Evolutionary conservation across 1,140 invertebrate genomes (phyloP).

Genomic region (Eciton burchellii): DNA sequence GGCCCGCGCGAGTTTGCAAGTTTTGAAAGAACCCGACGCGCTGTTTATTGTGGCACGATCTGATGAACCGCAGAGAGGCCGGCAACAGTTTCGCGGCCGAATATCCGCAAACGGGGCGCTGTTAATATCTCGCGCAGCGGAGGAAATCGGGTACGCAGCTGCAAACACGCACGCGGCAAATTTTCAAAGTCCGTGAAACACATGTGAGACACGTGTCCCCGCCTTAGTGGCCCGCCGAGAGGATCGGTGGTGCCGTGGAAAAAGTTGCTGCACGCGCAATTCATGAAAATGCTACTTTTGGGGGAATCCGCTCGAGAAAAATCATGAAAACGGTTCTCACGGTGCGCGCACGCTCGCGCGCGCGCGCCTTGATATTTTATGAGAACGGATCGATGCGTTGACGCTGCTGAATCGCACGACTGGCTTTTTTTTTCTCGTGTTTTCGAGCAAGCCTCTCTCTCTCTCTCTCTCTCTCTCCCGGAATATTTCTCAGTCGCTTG

Average conservation of each 20-base stretch:
- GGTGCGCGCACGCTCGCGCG: too few species aligned
- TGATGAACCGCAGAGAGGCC: conserved; percentile 67
- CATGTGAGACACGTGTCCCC: neutral
- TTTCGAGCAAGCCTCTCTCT: neutral
- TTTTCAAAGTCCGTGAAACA: neutral
- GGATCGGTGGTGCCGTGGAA: neutral
- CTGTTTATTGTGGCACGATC: conserved; percentile 70
- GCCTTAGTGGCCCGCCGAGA: neutral
- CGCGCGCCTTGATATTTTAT: too few species aligned
- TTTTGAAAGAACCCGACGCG: conserved; percentile 49
- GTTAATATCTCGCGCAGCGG: conserved; percentile 29
- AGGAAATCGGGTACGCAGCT: neutral
- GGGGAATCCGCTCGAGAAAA: too few species aligned
- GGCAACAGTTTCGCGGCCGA: conserved; percentile 11
- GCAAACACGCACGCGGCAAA: too few species aligned
- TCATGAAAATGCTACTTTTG: neutral
- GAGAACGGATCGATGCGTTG: too few species aligned
- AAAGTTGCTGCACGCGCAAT: neutral
- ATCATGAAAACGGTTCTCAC: neutral
- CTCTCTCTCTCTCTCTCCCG: too few species aligned
- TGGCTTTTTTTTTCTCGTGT: neutral
- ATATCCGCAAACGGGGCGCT: conserved; percentile 6
- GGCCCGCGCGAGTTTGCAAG: conserved; percentile 27
- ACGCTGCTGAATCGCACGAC: too few species aligned
- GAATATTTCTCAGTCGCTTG: too few species aligned